phyloP scores from a whole-genome alignment of 2,888 invertebrate species.

The Quadroppia sp. region DNA sequence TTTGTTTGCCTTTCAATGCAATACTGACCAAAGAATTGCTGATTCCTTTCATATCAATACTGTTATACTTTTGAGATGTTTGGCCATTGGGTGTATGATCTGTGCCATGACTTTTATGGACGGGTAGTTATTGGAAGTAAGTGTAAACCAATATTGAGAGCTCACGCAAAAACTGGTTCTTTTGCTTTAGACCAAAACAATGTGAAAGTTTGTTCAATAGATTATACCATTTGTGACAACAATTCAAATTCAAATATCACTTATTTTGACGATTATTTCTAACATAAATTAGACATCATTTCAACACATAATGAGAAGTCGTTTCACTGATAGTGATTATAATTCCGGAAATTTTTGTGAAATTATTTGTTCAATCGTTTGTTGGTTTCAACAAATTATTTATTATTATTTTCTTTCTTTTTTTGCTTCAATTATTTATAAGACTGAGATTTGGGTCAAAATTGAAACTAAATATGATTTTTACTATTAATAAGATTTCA shows the following conservation, averaged over 20 bases:
- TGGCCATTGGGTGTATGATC: too few relatives aligned
- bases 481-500: too few relatives aligned
- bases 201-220: too few relatives aligned
- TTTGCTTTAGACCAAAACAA: too few relatives aligned
- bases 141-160: too few relatives aligned
- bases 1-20: neutral
- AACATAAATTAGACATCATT: neutral
- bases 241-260: neutral
- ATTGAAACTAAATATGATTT: too few relatives aligned
- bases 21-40: neutral
- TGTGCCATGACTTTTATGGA: slow-evolving; percentile 35
- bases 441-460: neutral
- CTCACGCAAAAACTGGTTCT: slow-evolving; percentile 29
- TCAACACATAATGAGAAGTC: slow-evolving; percentile 1
- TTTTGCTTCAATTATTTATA: slow-evolving; percentile 15
- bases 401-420: too few relatives aligned
- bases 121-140: neutral
- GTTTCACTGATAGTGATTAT: neutral
- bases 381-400: neutral
- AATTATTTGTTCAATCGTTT: neutral
- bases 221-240: neutral
- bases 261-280: neutral
- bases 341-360: neutral
- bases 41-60: neutral
- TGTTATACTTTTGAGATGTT: neutral